These are phyloP conservation scores for Montipora efflorescens DNA, from an alignment of 64 coral and sea anemone species.

Conservation along the genomic window DNA sequence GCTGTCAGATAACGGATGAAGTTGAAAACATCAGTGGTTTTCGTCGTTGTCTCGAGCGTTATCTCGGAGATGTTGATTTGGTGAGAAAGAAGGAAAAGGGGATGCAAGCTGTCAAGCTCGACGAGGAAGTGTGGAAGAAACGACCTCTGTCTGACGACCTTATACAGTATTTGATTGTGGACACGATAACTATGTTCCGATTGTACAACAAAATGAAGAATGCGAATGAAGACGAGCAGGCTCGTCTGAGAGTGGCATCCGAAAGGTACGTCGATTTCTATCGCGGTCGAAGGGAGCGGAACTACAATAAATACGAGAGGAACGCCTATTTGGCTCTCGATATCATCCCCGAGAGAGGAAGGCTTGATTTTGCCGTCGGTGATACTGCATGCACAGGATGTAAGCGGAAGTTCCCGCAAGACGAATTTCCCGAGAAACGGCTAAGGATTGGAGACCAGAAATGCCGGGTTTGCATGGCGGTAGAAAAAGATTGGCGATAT, in stretches of 20 bases:
- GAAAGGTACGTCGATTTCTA: constrained; percentile 64
- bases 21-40: constrained; percentile 36
- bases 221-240: neutral
- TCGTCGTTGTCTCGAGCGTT: constrained; percentile 26
- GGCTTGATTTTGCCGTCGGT: neutral
- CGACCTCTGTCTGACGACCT: constrained; percentile 25
- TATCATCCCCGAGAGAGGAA: constrained; percentile 47
- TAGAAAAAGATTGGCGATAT: neutral
- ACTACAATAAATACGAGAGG: constrained; percentile 64
- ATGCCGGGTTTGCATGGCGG: constrained; percentile 35
- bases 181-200: constrained; percentile 42
- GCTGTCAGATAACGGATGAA: neutral
- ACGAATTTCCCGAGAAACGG: constrained; percentile 25
- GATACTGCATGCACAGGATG: constrained; percentile 17
- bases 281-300: constrained; percentile 17
- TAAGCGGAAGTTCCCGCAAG: constrained; percentile 1
- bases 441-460: constrained; percentile 7
- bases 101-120: neutral
- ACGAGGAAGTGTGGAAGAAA: constrained; percentile 32
- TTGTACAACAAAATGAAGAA: constrained; percentile 49
- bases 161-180: constrained; percentile 42
- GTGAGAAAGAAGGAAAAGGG: constrained; percentile 35
- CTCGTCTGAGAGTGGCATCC: constrained; percentile 59
- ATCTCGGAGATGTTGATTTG: neutral
- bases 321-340: constrained; percentile 34